Evolutionary conservation across 37 sponge, comb jelly and placozoan genomes (phyloP), one percentile per base, ranked within the genome.

Genomic region (Aplysina aerophoba): DNA sequence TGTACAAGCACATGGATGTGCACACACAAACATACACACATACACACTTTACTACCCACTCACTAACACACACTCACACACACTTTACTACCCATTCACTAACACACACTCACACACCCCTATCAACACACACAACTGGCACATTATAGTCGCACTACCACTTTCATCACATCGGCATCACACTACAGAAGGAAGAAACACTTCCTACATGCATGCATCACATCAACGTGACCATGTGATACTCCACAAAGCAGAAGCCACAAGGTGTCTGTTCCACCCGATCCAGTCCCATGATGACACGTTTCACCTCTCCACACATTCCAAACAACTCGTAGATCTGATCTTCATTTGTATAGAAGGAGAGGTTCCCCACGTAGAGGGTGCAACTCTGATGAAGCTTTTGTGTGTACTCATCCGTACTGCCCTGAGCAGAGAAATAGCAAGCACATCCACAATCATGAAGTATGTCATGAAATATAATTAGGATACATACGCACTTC

Each of bases 171-270:
- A 62, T 13, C 3, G 12, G 11, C 24, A 62, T 13, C 24, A n/a
- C 64, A 62, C 2, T 62, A 62, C 24, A 62, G 28, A 27, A 6
- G 11, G 28, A 62, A 27, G 12, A 13, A 27, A 62, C 19, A 15
- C 17, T 19, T 20, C 59, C 15, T 58, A 58, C 15, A 58, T 19
- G 19, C 59, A 58, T 19, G 8, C 24, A 63, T 30, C 5, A 12
- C 24, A 63, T 44, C 5, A 2, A 30, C 2, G 65, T 28, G 28
- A 2, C 5, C 65, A 12, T 63, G 65, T 28, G 85, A 85, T 95
- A 99, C 94, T 99, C 99, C 34, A 99, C 97, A 86, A 99, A 99
- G 65, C 96, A 97, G 87, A 99, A 99, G 24, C 99, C 99, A 92
- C 99, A 99, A 0, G 99, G 99, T 30, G 99, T 99, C 88, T 90